Conservation (phyloP, 2,888 invertebrate species). For the Euspilapteryx auroguttella region DNA sequence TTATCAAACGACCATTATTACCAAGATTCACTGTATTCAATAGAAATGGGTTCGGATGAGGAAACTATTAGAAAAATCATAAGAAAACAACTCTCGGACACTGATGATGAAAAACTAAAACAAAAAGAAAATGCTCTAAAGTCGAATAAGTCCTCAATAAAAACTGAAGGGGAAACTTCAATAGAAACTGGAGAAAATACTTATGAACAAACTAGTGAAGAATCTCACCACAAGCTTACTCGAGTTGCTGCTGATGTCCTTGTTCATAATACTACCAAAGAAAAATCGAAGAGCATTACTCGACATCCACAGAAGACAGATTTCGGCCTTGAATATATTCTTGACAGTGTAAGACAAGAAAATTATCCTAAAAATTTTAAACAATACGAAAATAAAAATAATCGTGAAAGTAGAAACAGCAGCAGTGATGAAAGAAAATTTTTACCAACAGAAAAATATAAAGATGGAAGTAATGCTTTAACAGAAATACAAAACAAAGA, state of each 20-base stretch:
- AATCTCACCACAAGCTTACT: conserved; percentile 18
- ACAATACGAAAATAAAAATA: conserved; percentile 12
- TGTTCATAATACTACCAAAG: conserved; percentile 12
- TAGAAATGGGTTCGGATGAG: background rate
- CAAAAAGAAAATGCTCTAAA: background rate
- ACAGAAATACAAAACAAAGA: conserved; percentile 10
- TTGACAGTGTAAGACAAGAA: conserved; percentile 19
- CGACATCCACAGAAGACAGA: conserved; percentile 8
- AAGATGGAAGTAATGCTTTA: too few relatives aligned
- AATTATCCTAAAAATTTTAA: conserved; percentile 13
- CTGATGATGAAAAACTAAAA: conserved; percentile 9
- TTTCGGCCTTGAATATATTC: conserved; percentile 26
- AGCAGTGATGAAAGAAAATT: conserved; percentile 23
- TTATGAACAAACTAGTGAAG: too few relatives aligned
- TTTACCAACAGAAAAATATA: too few relatives aligned
- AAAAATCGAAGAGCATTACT: too few relatives aligned
- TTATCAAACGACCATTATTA: background rate
- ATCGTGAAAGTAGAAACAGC: conserved; percentile 16
- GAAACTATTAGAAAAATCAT: conserved; percentile 1
- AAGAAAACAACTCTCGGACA: background rate
- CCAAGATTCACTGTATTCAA: background rate
- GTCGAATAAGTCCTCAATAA: background rate
- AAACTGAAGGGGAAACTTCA: background rate
- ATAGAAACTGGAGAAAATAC: too few relatives aligned
- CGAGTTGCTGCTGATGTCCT: conserved; percentile 19